phyloP scores from a whole-genome alignment of 1,140 invertebrate species.

The Drosophila lacteicornis region DNA sequence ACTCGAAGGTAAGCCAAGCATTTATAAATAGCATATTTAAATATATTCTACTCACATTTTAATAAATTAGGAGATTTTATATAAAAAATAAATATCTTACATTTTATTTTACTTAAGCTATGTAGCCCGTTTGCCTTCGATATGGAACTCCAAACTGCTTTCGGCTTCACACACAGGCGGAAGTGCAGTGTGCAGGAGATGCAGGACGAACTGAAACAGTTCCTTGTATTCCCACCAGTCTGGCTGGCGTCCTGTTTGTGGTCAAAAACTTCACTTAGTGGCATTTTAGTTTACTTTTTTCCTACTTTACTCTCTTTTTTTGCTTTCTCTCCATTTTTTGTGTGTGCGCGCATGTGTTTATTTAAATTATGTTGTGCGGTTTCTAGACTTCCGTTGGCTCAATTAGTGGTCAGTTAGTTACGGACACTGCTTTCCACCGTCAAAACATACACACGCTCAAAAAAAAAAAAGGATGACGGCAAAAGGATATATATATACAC shows the following conservation, averaged over 20 bases:
- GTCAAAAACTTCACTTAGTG: slow-evolving; percentile 78
- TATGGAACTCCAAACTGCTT: neutral
- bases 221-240: slow-evolving; percentile 33
- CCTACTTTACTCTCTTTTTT: slow-evolving; percentile 5
- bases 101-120: no score
- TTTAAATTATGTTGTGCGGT: slow-evolving; percentile 81
- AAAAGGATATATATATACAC: slow-evolving; percentile 35
- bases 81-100: no score
- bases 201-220: neutral
- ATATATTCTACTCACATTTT: no score
- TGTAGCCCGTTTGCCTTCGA: no score
- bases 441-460: slow-evolving; percentile 8
- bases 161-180: neutral
- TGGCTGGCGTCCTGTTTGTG: slow-evolving; percentile 71
- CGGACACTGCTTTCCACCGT: slow-evolving; percentile 51
- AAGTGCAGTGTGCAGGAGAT: slow-evolving; percentile 5
- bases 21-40: no score
- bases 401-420: slow-evolving; percentile 73
- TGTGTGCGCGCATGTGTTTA: slow-evolving; percentile 58
- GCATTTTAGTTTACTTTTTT: slow-evolving; percentile 58
- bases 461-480: slow-evolving; percentile 24
- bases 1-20: neutral
- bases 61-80: no score
- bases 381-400: slow-evolving; percentile 80
- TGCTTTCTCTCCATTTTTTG: neutral